Evolutionary conservation across 2,113 vertebrate species (phyloP), one percentile per base, ranked within the genome.

Genomic region (Apteryx mantelli): DNA sequence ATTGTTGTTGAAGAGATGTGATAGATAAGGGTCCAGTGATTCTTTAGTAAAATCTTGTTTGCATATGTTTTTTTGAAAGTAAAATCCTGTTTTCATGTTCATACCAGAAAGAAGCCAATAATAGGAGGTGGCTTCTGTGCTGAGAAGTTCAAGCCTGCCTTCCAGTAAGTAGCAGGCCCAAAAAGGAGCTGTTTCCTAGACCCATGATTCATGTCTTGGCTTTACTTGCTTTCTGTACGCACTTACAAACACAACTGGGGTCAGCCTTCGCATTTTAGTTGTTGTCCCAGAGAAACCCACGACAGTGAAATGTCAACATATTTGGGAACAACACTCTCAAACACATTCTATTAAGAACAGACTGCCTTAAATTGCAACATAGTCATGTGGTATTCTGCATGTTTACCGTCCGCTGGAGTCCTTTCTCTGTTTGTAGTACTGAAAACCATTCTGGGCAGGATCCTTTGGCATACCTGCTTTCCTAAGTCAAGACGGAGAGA

Each of bases 371-470:
- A 13, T 82, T 22, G 36, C 66, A 61, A 30, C 10, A 5, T 34
- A 32, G 30, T 64, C 0, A 0, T 50, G 9, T 40, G 44, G n/a
- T 38, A 46, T 63, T 63, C 84, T 55, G 21, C 12, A 4, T n/a
- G 21, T 76, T 56, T 5, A 28, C 26, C 13, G 15, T 55, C 53
- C 14, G 56, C 65, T 66, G 18, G 53, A 24, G 30, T 48, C 52
- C 46, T 2, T 52, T 20, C 88, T 70, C 63, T 82, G 19, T 91
- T 83, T 36, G 46, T 75, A 86, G 40, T 10, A 8, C 66, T 60
- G 61, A 79, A 66, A 80, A 46, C 14, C 4, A 0, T 77, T 60
- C 34, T 71, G 26, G 50, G 56, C 56, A 48, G 28, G n/a, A 73
- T 87, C 13, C 30, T 69, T 61, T 77, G 30, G 32, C 28, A 11